Conservation (phyloP, 2,113 vertebrate species). For the Telmatochromis bifrenatus region DNA sequence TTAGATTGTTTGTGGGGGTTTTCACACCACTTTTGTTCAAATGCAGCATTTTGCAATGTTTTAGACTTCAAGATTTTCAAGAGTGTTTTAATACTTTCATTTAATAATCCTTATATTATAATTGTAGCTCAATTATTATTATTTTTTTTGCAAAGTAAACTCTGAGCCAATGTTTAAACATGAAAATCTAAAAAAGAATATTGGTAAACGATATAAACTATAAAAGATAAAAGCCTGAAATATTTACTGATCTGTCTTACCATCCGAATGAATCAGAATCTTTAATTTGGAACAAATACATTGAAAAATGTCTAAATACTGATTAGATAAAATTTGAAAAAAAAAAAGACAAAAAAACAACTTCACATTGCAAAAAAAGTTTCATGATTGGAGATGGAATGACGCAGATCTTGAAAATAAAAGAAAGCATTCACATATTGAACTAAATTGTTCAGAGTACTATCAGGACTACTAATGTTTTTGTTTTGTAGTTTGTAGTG, state of each 20-base stretch:
- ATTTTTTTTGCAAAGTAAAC: background rate
- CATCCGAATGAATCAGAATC: background rate
- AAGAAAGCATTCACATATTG: background rate
- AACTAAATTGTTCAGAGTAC: background rate
- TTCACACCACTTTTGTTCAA: background rate
- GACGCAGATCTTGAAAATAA: background rate
- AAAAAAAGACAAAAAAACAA: background rate
- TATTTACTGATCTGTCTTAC: background rate
- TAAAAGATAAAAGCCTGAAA: background rate
- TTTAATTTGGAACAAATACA: background rate
- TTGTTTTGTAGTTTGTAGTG: background rate
- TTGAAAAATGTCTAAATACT: background rate
- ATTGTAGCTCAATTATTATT: background rate
- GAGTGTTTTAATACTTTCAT: background rate
- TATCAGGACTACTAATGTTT: background rate
- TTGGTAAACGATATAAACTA: background rate
- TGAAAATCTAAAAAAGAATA: background rate
- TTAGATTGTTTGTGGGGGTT: background rate
- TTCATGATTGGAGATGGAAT: background rate
- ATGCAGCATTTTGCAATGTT: accelerated
- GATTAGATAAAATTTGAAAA: background rate
- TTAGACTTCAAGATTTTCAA: background rate
- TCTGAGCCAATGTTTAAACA: background rate
- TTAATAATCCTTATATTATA: background rate
- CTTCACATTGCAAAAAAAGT: background rate